Evolutionary conservation across 1,140 invertebrate genomes (phyloP), one percentile per base, ranked within the genome.

Genomic region (Aricia agestis): DNA sequence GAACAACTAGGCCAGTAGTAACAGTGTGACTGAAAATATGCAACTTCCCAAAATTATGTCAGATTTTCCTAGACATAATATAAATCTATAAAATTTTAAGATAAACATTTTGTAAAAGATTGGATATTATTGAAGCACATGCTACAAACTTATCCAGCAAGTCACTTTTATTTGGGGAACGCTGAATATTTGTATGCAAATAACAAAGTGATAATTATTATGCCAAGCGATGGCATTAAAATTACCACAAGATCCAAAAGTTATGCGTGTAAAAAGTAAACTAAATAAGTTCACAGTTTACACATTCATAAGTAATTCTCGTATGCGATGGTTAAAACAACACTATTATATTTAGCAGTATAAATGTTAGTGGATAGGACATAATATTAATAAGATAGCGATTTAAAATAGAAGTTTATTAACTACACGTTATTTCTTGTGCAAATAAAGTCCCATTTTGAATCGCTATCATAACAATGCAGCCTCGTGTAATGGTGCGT

Each of bases 131-230:
- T 32, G 58, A 36, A 59, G 32, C 13, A 61, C 58, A 70, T 61
- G 73, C 69, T 73, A 74, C 59, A 70, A 32, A 42, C 70, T 66
- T 71, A 63, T 67, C n/a, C 32, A 18, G 59, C 45, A 19, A 82
- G 81, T 83, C 82, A 77, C 61, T 72, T 69, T 31, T 17, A 18
- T 66, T 67, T 78, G 86, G 86, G 87, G 89, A 90, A 91, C 78
- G 82, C 85, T 85, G 87, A 90, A 91, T 90, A 91, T 90, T 87
- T 90, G 87, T 91, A 74, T 82, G 82, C 89, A 73, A 72, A 75
- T 71, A 63, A 65, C 67, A 59, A 72, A 78, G 83, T 86, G 89
- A 81, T 91, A 84, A 83, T 79, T 83, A 76, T 75, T 78, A 86
- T 82, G 89, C 86, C 87, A 85, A 52, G 9, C n/a, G 10, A 78